Conservation (phyloP, 2,888 invertebrate genomes). For the Cryptophagus acutangulus region DNA sequence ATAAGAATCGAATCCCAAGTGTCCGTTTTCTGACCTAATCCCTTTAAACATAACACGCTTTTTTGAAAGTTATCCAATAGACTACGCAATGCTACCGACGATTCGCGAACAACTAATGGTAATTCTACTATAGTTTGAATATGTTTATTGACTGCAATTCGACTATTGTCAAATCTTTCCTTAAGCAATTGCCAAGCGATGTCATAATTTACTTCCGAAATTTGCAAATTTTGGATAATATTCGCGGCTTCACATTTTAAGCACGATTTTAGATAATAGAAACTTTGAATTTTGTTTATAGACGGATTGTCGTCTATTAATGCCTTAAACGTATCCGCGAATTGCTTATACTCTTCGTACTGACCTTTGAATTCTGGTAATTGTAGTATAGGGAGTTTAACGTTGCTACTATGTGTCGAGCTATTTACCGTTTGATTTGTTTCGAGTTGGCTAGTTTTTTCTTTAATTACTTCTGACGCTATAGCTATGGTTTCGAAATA, state of each 20-base stretch:
- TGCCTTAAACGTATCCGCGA: conserved; percentile 12
- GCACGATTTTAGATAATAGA: conserved; percentile 17
- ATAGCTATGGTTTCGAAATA: neutral
- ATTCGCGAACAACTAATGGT: neutral
- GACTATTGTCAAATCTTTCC: conserved; percentile 2
- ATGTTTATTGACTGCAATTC: neutral
- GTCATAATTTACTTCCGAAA: too few relatives aligned
- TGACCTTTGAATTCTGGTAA: conserved; percentile 11
- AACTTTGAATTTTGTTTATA: conserved; percentile 13
- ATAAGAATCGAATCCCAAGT: neutral
- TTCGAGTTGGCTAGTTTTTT: too few relatives aligned
- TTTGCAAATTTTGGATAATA: too few relatives aligned
- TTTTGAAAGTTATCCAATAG: conserved; percentile 1
- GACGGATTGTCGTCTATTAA: conserved; percentile 11
- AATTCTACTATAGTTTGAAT: neutral
- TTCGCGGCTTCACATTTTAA: too few relatives aligned
- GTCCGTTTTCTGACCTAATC: neutral
- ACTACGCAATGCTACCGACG: neutral
- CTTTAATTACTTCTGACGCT: conserved; percentile 1
- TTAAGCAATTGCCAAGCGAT: too few relatives aligned
- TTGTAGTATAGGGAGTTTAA: too few relatives aligned
- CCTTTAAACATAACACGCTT: too few relatives aligned
- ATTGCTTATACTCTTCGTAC: conserved; percentile 11
- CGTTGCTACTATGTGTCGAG: too few relatives aligned
- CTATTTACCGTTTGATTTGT: too few relatives aligned